Evolutionary conservation across 2,797 vertebrate genomes (phyloP), one percentile per base, ranked within the genome.

Genomic region (Paguma larvata): DNA sequence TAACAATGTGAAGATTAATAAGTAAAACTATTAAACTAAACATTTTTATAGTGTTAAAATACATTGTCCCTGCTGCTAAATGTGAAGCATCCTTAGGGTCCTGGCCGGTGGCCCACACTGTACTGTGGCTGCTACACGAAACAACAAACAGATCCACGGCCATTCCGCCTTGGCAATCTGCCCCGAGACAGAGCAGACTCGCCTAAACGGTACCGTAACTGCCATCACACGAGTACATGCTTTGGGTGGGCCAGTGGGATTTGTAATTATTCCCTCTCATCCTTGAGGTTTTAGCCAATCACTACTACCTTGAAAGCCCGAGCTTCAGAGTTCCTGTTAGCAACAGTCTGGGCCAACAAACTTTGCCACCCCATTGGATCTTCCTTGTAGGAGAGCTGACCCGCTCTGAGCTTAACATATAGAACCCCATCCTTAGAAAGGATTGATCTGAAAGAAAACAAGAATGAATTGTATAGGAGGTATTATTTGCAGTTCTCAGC

Each of bases 351-450:
- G 6, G 99, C 99, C 93, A 99, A 97, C 48, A 99, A 98, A 96
- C 99, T 99, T 98, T 99, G 99, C 99, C 99, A 99, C 32, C 99
- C 99, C 98, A 99, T 99, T 1, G 99, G 99, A 96, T 99, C 99
- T 6, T 99, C 99, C 97, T 99, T 99, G 98, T 99, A 99, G 6
- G 99, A 99, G 67, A 99, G 99, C 98, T 99, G 99, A 51, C 99
- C 99, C 0, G 99, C 99, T 32, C 99, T 98, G 10, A 99, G 99
- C 97, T 99, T 99, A 38, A 99, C 99, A 11, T 99, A 99, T 93
- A 99, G 98, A 75, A 99, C 98, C 0, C 99, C 99, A 9, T 99
- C 99, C 98, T 99, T 99, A 51, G 99, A 99, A 16, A 99, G 99
- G 97, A 99, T 99, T 0, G 99, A 99, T 97, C 99, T 99, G 96